These are phyloP conservation scores for Caranx ignobilis DNA, from an alignment of 2,113 vertebrate species.

Conservation along the genomic window DNA sequence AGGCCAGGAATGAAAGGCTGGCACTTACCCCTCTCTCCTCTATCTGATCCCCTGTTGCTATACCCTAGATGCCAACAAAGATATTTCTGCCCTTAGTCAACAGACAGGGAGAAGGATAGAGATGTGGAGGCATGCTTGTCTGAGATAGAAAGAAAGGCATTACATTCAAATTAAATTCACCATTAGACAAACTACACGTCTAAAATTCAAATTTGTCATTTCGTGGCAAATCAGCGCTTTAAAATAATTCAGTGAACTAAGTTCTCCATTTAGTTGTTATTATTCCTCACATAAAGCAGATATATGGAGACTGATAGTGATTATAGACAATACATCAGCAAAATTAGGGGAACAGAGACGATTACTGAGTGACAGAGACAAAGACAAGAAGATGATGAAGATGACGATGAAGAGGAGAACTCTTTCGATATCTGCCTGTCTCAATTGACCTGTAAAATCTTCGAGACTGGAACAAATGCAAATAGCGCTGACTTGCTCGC, in stretches of 20 bases:
- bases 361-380: background rate
- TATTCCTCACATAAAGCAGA: background rate
- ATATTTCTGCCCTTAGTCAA: slow-evolving; percentile 63
- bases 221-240: background rate
- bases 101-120: slow-evolving; percentile 25
- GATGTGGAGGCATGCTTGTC: slow-evolving; percentile 1
- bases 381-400: slow-evolving; percentile 50
- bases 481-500: slow-evolving; percentile 88
- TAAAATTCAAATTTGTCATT: background rate
- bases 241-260: background rate
- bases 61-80: slow-evolving; percentile 62
- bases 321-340: background rate
- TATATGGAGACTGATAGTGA: no score
- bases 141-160: background rate
- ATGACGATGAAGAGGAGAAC: slow-evolving; percentile 28
- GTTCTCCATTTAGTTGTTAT: background rate
- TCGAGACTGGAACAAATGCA: slow-evolving; percentile 92
- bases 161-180: slow-evolving; percentile 1
- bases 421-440: slow-evolving; percentile 77
- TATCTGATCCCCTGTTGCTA: slow-evolving; percentile 73
- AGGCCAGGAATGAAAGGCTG: slow-evolving; percentile 60
- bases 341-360: slow-evolving; percentile 3
- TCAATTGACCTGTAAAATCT: slow-evolving; percentile 91
- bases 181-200: background rate
- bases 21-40: slow-evolving; percentile 54